Evolutionary conservation across 2,113 vertebrate species (phyloP).

Genomic region (Aythya baeri): DNA sequence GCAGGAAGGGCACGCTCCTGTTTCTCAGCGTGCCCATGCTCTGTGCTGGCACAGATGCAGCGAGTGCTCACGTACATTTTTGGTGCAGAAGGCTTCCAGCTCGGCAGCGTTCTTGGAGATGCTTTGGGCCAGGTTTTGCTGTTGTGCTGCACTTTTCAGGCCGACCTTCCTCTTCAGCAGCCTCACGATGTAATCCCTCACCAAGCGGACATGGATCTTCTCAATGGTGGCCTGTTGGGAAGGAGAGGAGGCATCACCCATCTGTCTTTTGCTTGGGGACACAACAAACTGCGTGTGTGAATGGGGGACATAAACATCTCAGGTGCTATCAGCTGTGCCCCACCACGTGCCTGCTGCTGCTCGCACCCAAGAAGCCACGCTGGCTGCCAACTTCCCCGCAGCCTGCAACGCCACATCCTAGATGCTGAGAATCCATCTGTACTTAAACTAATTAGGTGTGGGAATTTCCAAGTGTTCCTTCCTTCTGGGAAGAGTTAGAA

Average conservation of each 20-base stretch:
- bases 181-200: slow-evolving; percentile 80
- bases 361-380: not conserved
- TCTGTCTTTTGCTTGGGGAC: not conserved
- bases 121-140: slow-evolving; percentile 75
- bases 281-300: not conserved
- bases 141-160: slow-evolving; percentile 71
- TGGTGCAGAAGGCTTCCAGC: slow-evolving; percentile 79
- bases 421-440: slow-evolving; percentile 24
- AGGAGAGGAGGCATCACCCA: not conserved
- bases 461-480: slow-evolving; percentile 35
- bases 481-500: slow-evolving; percentile 39
- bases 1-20: not conserved
- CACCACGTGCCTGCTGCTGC: not conserved
- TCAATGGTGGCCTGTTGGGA: slow-evolving; percentile 77
- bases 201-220: slow-evolving; percentile 68
- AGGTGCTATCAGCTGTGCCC: not conserved
- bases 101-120: slow-evolving; percentile 67
- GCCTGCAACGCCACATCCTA: not conserved
- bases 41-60: rapidly evolving
- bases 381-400: not conserved
- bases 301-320: not conserved
- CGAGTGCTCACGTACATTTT: slow-evolving; percentile 70
- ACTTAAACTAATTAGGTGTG: not conserved
- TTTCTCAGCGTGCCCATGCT: not conserved
- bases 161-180: slow-evolving; percentile 81